phyloP scores from a whole-genome alignment of 1,140 invertebrate genomes.

The Sycophila sp. region DNA sequence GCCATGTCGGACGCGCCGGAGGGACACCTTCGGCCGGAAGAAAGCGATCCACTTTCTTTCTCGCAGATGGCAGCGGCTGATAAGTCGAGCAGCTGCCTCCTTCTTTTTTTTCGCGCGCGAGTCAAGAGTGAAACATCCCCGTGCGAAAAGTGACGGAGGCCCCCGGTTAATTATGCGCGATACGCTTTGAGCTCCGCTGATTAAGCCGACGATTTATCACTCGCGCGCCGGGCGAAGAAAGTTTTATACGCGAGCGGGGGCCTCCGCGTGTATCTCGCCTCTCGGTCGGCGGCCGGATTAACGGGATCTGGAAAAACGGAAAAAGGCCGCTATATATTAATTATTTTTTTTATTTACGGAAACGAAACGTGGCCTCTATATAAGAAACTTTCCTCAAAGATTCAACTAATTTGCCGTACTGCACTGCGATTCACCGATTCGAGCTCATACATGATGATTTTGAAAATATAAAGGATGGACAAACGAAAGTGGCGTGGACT shows the following conservation, averaged over 20 bases:
- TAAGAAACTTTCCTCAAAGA: too few relatives aligned
- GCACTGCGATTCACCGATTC: too few relatives aligned
- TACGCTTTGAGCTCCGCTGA: background rate
- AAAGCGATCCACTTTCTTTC: constrained; percentile 36
- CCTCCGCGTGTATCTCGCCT: background rate
- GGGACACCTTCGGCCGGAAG: constrained; percentile 12
- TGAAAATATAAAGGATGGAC: too few relatives aligned
- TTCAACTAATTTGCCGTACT: too few relatives aligned
- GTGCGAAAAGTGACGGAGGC: too few relatives aligned
- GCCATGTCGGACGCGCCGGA: background rate
- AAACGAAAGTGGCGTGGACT: too few relatives aligned
- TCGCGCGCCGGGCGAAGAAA: background rate
- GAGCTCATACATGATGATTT: too few relatives aligned
- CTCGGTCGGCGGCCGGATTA: too few relatives aligned
- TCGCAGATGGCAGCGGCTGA: constrained; percentile 2
- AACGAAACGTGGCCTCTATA: too few relatives aligned
- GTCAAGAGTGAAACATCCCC: constrained; percentile 7
- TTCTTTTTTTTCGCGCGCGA: background rate
- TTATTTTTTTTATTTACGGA: too few relatives aligned
- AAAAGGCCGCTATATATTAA: too few relatives aligned
- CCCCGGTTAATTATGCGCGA: background rate
- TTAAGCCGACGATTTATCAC: constrained; percentile 5
- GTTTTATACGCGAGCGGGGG: background rate
- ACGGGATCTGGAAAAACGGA: too few relatives aligned
- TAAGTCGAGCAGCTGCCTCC: constrained; percentile 1